phyloP scores from a whole-genome alignment of 2,797 vertebrate species.

The Acanthurus tractus region DNA sequence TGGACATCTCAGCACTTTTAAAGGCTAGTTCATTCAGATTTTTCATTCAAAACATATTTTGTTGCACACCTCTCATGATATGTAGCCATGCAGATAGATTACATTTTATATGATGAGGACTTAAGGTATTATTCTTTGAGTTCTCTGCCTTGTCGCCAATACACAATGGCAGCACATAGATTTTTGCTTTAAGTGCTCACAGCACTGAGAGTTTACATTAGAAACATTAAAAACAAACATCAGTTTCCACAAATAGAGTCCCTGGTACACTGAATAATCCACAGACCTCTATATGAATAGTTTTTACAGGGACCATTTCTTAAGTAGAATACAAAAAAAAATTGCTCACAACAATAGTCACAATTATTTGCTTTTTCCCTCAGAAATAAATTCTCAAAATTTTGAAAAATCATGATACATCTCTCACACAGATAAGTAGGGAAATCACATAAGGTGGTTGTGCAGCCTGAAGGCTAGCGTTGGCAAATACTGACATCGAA shows the following conservation, averaged over 20 bases:
- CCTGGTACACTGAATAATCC: too few relatives aligned
- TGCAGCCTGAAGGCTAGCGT: neutral
- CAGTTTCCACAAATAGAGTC: neutral
- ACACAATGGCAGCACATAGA: neutral
- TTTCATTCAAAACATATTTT: neutral
- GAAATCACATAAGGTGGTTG: neutral
- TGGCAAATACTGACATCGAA: neutral
- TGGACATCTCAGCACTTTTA: neutral
- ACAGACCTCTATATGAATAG: neutral
- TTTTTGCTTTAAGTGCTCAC: neutral
- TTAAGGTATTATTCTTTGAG: neutral
- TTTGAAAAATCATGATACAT: too few relatives aligned
- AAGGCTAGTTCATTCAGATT: neutral
- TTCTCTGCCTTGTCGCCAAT: neutral
- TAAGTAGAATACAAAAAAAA: neutral
- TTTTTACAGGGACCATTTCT: neutral
- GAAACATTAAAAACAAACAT: neutral
- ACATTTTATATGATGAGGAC: neutral
- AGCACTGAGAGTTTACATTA: neutral
- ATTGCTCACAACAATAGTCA: too few relatives aligned
- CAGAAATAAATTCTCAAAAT: too few relatives aligned
- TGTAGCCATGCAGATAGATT: neutral
- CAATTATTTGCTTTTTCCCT: too few relatives aligned
- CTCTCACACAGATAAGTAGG: neutral
- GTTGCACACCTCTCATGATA: neutral